Conservation (phyloP, 2,797 vertebrate genomes). For the Menidia menidia region DNA sequence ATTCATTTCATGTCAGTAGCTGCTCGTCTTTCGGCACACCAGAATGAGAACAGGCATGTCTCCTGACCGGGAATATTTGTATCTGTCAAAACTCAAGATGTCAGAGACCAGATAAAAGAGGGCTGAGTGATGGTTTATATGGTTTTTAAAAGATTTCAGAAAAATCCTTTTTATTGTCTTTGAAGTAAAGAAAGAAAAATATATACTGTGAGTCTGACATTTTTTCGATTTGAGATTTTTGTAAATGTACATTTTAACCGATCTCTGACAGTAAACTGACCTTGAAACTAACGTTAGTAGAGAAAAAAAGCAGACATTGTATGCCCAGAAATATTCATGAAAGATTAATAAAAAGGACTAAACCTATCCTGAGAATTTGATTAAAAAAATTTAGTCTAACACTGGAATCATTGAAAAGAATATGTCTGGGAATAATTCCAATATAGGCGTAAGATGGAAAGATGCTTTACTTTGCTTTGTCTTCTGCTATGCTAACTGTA, state of each 20-base stretch:
- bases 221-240: not conserved
- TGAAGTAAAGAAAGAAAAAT: not conserved
- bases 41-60: conserved; percentile 56
- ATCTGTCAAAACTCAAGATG: conserved; percentile 61
- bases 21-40: conserved; percentile 54
- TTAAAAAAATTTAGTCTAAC: no score
- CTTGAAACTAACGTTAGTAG: not conserved
- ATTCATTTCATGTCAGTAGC: conserved; percentile 61
- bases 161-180: not conserved
- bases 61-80: conserved; percentile 63
- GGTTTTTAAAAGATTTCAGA: not conserved
- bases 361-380: no score
- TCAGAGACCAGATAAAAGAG: conserved; percentile 46
- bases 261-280: not conserved
- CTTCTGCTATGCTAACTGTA: not conserved
- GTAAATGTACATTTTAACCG: not conserved
- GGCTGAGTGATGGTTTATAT: conserved; percentile 18
- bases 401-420: no score
- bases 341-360: no score
- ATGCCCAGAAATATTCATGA: no score
- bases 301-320: no score
- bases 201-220: not conserved
- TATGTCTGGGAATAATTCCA: no score
- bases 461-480: no score
- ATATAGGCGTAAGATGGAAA: no score